Conservation (phyloP, 2,888 invertebrate genomes). For the Drosophila merina region DNA sequence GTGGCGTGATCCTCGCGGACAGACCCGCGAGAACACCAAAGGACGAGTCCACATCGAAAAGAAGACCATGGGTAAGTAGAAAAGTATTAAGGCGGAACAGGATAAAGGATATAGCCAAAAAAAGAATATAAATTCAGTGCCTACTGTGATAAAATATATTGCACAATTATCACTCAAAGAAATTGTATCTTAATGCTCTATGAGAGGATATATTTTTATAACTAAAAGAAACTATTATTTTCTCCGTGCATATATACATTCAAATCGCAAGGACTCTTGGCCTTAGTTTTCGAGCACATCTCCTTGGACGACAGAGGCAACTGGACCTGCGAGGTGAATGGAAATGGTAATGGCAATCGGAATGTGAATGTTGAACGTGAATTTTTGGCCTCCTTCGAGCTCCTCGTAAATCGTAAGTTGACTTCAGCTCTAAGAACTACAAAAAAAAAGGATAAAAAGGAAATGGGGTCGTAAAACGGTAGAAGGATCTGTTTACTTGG, state of each 20-base stretch:
- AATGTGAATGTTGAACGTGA: slow-evolving; percentile 68
- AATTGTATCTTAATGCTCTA: not conserved
- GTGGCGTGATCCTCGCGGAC: slow-evolving; percentile 83
- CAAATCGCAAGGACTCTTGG: slow-evolving; percentile 76
- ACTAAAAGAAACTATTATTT: not conserved
- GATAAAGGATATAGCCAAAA: slow-evolving; percentile 1
- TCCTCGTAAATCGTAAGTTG: slow-evolving; percentile 84
- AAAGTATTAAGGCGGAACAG: not conserved
- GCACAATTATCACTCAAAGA: not conserved
- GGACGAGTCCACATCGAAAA: slow-evolving; percentile 84
- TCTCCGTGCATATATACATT: not conserved
- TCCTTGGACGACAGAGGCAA: slow-evolving; percentile 84
- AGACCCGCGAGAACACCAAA: slow-evolving; percentile 80
- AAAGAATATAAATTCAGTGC: no score
- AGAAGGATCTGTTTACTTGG: slow-evolving; percentile 34
- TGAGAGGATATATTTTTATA: not conserved
- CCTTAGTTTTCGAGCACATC: slow-evolving; percentile 85
- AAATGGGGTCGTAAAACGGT: slow-evolving; percentile 27
- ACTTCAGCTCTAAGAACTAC: slow-evolving; percentile 22
- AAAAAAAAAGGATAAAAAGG: not conserved
- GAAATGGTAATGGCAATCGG: slow-evolving; percentile 29
- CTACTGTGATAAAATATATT: no score
- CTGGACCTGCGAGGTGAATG: slow-evolving; percentile 84
- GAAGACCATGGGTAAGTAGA: slow-evolving; percentile 79
- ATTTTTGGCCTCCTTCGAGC: slow-evolving; percentile 81